Conservation (phyloP, 2,888 invertebrate genomes). For the Phoronis australis region DNA sequence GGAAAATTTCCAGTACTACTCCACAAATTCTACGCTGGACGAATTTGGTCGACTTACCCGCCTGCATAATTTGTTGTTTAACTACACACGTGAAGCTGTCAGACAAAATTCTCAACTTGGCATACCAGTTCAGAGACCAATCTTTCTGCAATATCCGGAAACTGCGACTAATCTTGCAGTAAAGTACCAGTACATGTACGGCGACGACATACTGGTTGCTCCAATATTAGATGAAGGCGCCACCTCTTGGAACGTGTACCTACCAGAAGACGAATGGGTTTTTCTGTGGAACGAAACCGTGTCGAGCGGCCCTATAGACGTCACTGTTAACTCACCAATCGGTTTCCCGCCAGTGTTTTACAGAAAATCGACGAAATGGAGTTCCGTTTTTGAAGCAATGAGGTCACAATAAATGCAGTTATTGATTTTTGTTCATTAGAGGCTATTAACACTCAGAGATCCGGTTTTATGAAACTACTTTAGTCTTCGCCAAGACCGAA, state of each 20-base stretch:
- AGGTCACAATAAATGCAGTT: no score
- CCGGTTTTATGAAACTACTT: no score
- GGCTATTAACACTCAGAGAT: no score
- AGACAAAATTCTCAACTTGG: constrained; percentile 20
- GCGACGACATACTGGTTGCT: constrained; percentile 36
- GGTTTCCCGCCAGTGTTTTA: constrained; percentile 40
- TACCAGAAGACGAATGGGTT: constrained; percentile 31
- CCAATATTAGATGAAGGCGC: constrained; percentile 29
- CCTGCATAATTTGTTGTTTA: constrained; percentile 25
- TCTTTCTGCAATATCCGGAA: constrained; percentile 31
- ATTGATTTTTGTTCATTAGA: no score
- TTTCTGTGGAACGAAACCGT: constrained; percentile 25
- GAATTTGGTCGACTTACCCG: constrained; percentile 28
- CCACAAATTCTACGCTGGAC: constrained; percentile 12
- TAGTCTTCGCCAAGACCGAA: no score
- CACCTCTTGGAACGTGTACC: constrained; percentile 22
- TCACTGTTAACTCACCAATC: constrained; percentile 25
- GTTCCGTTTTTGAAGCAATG: no score
- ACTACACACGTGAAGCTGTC: constrained; percentile 25
- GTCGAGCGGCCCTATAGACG: constrained; percentile 15
- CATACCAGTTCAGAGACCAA: constrained; percentile 34
- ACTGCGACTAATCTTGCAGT: constrained; percentile 21
- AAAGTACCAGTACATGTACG: constrained; percentile 39
- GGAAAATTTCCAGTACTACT: constrained; percentile 33
- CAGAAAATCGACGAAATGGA: no score